Percentiles rank a stretch among this genome's conserved stretches.
Conservation (phyloP, 2,888 invertebrate genomes). For the Apamea monoglypha region DNA sequence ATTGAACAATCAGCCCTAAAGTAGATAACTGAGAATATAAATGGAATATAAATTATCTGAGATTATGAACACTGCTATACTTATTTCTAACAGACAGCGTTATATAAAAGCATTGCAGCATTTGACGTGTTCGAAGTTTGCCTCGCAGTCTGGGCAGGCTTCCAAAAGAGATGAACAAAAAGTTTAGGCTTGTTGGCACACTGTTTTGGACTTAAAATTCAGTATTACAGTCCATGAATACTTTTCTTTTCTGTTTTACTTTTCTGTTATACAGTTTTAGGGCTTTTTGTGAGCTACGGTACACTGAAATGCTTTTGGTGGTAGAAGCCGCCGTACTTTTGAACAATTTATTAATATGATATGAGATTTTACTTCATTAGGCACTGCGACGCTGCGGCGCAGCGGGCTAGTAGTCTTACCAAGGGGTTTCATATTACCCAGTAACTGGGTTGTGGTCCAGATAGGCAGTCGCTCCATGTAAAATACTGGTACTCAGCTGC, state of each 20-base stretch:
- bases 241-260: slow-evolving; percentile 38
- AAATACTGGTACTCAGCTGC: too few species aligned
- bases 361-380: not conserved
- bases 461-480: too few species aligned
- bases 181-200: slow-evolving; percentile 31
- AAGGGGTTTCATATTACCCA: too few species aligned
- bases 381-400: too few species aligned
- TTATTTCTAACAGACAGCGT: not conserved
- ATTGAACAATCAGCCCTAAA: too few species aligned
- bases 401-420: too few species aligned
- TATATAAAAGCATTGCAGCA: slow-evolving; percentile 13
- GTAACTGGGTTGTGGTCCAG: too few species aligned
- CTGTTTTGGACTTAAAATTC: slow-evolving; percentile 31
- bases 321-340: not conserved
- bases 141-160: slow-evolving; percentile 20
- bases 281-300: not conserved
- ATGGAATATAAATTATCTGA: not conserved
- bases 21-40: not conserved
- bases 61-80: not conserved
- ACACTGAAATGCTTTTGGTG: slow-evolving; percentile 19
- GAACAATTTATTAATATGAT: not conserved
- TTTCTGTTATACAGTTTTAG: slow-evolving; percentile 8
- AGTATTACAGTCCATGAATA: slow-evolving; percentile 21
- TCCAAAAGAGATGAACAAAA: slow-evolving; percentile 45
- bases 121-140: slow-evolving; percentile 14